Base-by-base conservation (phyloP, 2,797 vertebrate genomes). In the Apodemus agrarius region DNA sequence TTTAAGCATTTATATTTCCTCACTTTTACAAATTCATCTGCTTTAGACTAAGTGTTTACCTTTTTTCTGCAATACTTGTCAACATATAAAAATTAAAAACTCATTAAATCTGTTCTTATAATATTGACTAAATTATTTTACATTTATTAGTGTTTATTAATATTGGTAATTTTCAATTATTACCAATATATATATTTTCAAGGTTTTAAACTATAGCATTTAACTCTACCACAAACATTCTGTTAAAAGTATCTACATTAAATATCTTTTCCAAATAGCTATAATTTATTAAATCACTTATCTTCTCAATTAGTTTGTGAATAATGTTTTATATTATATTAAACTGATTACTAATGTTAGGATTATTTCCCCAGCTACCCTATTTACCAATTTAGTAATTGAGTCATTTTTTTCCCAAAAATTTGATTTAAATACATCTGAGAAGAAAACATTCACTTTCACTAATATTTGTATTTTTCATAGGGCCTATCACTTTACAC, bases 401-500 rank as follows among this genome's bases (percentile, higher is more conserved):
- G 29, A 93, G 14, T 96, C 46, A 93, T 61, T 29, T 93, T 90
- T 95, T 91, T 75, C 91, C 91, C 40, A 93, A 92, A 93, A 92
- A 67, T 81, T 75, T 94, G 43, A 88, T 92, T 63, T 79, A 54
- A 81, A 49, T 22, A 90, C 89, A 72, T 95, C 84, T 61, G 17
- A 95, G 75, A 93, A 95, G 72, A 94, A 94, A 46, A 11, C 52
- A 90, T 26, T 96, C 14, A 34, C 52, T 96, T 91, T 96, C 90
- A 94, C 5, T 85, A 61, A 93, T 57, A 26, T 57, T 90, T 92
- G 2, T 80, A 69, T 90, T 95, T 95, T 96, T 90, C 79, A 86
- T 63, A 93, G 49, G 79, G 80, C 40, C 52, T 92, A 95, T 96
- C 86, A 95, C 54, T 92, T 97, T 96, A 92, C 86, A 85, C 65